Base-by-base conservation (phyloP, 2,888 invertebrate species). In the Elegia similella region DNA sequence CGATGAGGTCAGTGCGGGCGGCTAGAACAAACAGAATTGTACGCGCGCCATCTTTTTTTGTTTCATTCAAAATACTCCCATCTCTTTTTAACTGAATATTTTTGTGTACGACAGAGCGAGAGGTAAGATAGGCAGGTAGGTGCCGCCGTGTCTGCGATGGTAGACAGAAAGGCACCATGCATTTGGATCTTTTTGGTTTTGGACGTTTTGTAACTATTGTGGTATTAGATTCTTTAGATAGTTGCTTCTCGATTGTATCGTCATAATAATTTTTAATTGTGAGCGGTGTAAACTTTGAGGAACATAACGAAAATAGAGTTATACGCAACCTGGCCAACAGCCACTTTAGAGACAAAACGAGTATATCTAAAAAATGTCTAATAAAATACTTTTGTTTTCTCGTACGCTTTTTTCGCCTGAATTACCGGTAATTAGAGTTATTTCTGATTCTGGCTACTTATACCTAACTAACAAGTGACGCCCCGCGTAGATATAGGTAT, bases 21-120 rank as follows among this genome's bases (percentile, higher is more conserved):
- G 90, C 82, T 89, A 89, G 90, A 90, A 90, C 90, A 91, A 91
- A 91, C 88, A 91, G 73, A 72, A 77, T 77, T 66, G 73, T 73
- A 76, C 79, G 72, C 73, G 66, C 73, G 77, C 80, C 77, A 80
- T 78, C 64, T 77, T 80, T 78, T 78, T 80, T 78, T 61, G 68
- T 70, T 75, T 71, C 75, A 76, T 77, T 81, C 73, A 79, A 78
- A 72, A 68, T 70, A 42, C 48, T 52, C 15, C 62, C 59, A 59
- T 71, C 75, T 59, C 74, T 66, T 52, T 78, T 61, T 59, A 54
- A 52, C 61, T 47, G 42, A 47, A 48, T 42, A 60, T 58, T 64
- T 62, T 67, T 67, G 65, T 68, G 72, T 7, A 7, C 34, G 71
- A 47, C 29, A 48, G 73, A 84, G 60, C 1, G 75, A 68, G 84